Evolutionary conservation across 2,888 invertebrate species (phyloP).

Genomic region (Perizoma flavofasciatum): DNA sequence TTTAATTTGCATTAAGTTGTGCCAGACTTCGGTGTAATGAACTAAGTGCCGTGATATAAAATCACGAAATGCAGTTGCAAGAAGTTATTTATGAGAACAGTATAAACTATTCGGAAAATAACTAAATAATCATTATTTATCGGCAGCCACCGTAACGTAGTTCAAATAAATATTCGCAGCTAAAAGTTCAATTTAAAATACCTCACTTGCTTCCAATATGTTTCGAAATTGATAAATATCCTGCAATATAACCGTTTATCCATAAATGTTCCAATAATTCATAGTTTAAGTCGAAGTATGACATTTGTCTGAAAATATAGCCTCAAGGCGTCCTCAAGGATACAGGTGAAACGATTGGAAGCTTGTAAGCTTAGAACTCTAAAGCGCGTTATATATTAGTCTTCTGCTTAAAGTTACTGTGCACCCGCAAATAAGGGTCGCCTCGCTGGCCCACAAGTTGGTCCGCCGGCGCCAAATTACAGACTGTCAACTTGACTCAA

Average conservation of each 20-base stretch:
- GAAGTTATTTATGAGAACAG: slow-evolving; percentile 28
- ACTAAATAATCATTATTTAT: slow-evolving; percentile 30
- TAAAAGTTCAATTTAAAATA: slow-evolving; percentile 19
- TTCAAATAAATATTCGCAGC: slow-evolving; percentile 3
- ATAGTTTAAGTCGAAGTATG: slow-evolving; percentile 42
- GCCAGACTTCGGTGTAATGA: slow-evolving; percentile 48
- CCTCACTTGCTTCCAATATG: slow-evolving; percentile 9
- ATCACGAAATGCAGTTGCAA: slow-evolving; percentile 31
- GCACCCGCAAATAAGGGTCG: slow-evolving; percentile 72
- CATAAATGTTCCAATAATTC: slow-evolving; percentile 37
- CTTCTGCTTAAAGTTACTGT: slow-evolving; percentile 73
- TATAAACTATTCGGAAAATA: slow-evolving; percentile 31
- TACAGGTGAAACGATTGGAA: slow-evolving; percentile 56
- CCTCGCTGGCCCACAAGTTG: slow-evolving; percentile 62
- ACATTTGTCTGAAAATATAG: slow-evolving; percentile 50
- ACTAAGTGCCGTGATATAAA: slow-evolving; percentile 44
- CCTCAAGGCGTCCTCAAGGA: slow-evolving; percentile 47
- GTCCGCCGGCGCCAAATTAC: slow-evolving; percentile 73
- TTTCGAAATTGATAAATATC: slow-evolving; percentile 26
- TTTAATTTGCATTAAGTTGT: slow-evolving; percentile 68
- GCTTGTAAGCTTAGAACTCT: slow-evolving; percentile 58
- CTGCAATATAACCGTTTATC: slow-evolving; percentile 25
- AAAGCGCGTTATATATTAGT: slow-evolving; percentile 69
- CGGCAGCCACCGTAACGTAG: slow-evolving; percentile 5
- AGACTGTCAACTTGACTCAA: slow-evolving; percentile 76